A percentile compares a stretch with the other conserved stretches of the same genome.
Conservation (phyloP, 2,113 vertebrate species). For the Carettochelys insculpta region DNA sequence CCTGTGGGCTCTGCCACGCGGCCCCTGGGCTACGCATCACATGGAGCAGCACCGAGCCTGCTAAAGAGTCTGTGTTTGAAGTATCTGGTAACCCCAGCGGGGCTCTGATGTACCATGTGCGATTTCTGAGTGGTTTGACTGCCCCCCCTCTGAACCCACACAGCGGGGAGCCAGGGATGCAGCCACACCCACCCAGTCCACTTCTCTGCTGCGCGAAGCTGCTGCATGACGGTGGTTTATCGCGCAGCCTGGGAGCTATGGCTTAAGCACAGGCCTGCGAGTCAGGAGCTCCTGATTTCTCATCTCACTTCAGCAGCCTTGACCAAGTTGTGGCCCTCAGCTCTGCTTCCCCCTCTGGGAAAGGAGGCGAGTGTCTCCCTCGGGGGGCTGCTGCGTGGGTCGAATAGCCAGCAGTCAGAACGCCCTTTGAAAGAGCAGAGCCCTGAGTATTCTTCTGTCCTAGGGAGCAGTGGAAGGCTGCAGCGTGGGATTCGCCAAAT, state of each 20-base stretch:
- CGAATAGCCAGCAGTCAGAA: no score
- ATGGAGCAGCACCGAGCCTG: no score
- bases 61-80: background rate
- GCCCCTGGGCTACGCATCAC: background rate
- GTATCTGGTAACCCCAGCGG: background rate
- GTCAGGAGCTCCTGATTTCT: background rate
- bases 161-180: background rate
- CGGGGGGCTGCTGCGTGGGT: rapidly evolving
- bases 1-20: background rate
- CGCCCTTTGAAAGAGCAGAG: rapidly evolving
- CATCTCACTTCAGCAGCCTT: background rate
- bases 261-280: background rate
- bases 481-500: constrained; percentile 83
- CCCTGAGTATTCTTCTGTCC: background rate
- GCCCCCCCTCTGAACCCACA: background rate
- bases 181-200: background rate
- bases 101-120: background rate
- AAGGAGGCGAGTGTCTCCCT: background rate
- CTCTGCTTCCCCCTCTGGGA: background rate
- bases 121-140: background rate
- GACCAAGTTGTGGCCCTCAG: background rate
- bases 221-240: background rate
- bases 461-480: constrained; percentile 89
- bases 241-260: background rate
- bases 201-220: background rate